Evolutionary conservation across 2,113 vertebrate genomes (phyloP).

Genomic region (Scolopax mira): DNA sequence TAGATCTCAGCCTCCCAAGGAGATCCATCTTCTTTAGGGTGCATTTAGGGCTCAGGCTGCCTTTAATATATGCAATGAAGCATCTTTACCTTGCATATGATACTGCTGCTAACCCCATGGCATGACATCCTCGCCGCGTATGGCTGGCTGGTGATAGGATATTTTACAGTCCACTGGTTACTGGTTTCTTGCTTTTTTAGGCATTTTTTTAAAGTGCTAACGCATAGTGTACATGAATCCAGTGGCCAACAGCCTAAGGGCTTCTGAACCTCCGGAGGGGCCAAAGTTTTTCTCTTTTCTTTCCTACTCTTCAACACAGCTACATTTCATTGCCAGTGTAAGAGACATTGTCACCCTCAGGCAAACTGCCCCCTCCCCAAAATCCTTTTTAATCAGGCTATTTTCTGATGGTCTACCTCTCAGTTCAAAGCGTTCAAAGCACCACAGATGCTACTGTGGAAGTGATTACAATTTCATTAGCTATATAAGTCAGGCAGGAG

Average conservation of each 20-base stretch:
- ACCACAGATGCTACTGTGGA: background rate
- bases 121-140: background rate
- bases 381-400: slow-evolving; percentile 21
- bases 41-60: slow-evolving; percentile 49
- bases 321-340: slow-evolving; percentile 30
- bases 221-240: background rate
- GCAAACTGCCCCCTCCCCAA: slow-evolving; percentile 51
- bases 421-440: background rate
- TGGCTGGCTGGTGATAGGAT: slow-evolving; percentile 38
- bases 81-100: slow-evolving; percentile 52
- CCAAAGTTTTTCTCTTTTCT: slow-evolving; percentile 43
- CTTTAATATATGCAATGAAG: slow-evolving; percentile 62
- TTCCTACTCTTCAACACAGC: background rate
- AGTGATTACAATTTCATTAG: slow-evolving; percentile 24
- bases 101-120: slow-evolving; percentile 31
- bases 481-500: background rate
- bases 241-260: slow-evolving; percentile 39
- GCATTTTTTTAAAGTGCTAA: slow-evolving; percentile 17
- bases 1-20: slow-evolving; percentile 21
- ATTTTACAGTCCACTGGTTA: slow-evolving; percentile 14
- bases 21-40: slow-evolving; percentile 29
- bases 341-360: slow-evolving; percentile 41
- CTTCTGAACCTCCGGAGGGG: slow-evolving; percentile 17
- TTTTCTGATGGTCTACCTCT: background rate
- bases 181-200: slow-evolving; percentile 24